Base-by-base conservation (phyloP, 2,113 vertebrate genomes). In the Sitta europaea region DNA sequence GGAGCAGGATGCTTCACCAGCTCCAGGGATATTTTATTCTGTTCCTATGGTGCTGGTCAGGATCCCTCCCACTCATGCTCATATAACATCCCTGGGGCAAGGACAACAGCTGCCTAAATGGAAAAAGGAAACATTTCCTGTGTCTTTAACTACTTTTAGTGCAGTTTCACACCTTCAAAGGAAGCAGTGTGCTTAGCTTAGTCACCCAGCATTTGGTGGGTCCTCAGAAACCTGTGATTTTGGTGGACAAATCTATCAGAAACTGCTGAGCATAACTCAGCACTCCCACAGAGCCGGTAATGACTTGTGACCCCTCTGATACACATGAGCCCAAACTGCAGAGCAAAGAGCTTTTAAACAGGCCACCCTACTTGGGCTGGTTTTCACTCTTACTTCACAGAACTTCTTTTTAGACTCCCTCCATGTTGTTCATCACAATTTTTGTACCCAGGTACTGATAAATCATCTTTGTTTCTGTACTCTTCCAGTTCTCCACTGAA, bases 61-160 rank as follows among this genome's bases (percentile, higher is more conserved):
- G 5, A 51, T 86, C 68, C 82, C 82, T 84, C 88, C 76, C 68
- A 86, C 59, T 92, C 22, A 0, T 40, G 82, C 92, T 96, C 95
- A 27, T 92, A 90, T 97, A 95, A 93, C 96, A 88, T 94, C 92
- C 96, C 92, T 40, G 40, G 36, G 93, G 96, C 95, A 88, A 71
- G 72, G 79, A 81, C 90, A 74, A 74, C 86, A 92, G 68, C n/a
- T 67, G 82, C 92, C 92, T 95, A 81, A 96, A 93, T 96, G 94
- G 96, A 93, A 96, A 96, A 96, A 95, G 79, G 92, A 96, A 90
- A 95, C 61, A 84, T 88, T 96, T 97, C 96, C 96, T 97, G 95
- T 94, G 72, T 16, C 58, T 90, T 93, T 95, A 96, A 95, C 90
- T 80, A 80, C 91, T 96, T 95, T 78, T 81, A 94, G 92, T 65